Evolutionary conservation across 2,888 invertebrate species (phyloP).

Genomic region (Gari tellinella): DNA sequence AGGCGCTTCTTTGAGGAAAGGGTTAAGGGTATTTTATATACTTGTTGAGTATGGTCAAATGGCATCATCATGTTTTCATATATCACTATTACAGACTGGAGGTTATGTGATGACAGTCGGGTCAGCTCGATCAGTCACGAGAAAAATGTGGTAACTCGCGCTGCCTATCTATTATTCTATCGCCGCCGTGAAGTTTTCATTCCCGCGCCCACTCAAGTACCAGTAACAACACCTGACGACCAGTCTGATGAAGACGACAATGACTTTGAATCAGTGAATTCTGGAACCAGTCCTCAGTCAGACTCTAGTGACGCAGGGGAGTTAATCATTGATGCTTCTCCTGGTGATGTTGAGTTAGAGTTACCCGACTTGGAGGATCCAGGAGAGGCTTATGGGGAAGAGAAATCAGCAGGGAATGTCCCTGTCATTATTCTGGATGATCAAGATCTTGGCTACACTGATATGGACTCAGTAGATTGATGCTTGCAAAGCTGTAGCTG

Average conservation of each 20-base stretch:
- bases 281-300: neutral
- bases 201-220: constrained; percentile 29
- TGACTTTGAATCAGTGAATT: constrained; percentile 6
- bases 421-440: constrained; percentile 18
- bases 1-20: too few species aligned
- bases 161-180: constrained; percentile 86
- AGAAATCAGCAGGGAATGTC: constrained; percentile 19
- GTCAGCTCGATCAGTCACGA: constrained; percentile 73
- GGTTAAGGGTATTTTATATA: too few species aligned
- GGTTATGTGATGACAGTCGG: constrained; percentile 80
- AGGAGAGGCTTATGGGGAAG: constrained; percentile 18
- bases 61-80: too few species aligned
- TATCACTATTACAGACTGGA: constrained; percentile 68
- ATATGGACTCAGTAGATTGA: constrained; percentile 79
- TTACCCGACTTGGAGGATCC: constrained; percentile 33
- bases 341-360: constrained; percentile 17
- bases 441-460: constrained; percentile 70
- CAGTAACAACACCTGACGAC: neutral
- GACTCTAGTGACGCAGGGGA: constrained; percentile 37
- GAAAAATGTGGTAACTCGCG: constrained; percentile 80
- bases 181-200: constrained; percentile 72
- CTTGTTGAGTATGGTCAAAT: too few species aligned
- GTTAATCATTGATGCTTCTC: constrained; percentile 32
- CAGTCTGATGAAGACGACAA: constrained; percentile 13
- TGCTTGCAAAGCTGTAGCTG: neutral